A percentile compares a stretch with the other conserved stretches of the same genome.
These are phyloP conservation scores for Phrynosoma platyrhinos DNA, from an alignment of 2,113 vertebrate species.

Conservation along the genomic window DNA sequence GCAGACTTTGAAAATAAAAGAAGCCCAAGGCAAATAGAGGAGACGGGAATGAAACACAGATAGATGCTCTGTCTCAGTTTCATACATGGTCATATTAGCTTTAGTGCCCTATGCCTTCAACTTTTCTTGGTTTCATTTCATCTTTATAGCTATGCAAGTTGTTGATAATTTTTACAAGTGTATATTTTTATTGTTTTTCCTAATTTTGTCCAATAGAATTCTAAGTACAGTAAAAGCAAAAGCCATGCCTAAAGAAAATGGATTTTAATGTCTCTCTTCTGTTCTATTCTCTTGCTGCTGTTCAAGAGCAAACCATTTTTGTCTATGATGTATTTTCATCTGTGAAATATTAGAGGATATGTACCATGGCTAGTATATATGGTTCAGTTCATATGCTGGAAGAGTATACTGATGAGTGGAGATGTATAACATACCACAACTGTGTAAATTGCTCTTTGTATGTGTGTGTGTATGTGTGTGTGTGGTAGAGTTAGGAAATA, in stretches of 20 bases:
- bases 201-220: background rate
- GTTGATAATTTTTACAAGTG: background rate
- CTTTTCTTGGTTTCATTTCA: background rate
- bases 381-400: too few relatives aligned
- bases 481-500: too few relatives aligned
- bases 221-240: background rate
- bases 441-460: too few relatives aligned
- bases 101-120: background rate
- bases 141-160: background rate
- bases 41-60: background rate
- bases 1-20: background rate
- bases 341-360: too few relatives aligned
- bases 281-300: background rate
- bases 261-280: background rate
- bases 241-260: background rate
- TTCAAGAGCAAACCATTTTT: background rate
- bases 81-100: background rate
- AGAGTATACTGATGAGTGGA: too few relatives aligned
- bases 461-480: too few relatives aligned
- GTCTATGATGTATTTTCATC: background rate
- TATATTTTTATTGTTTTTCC: background rate
- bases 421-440: too few relatives aligned
- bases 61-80: background rate
- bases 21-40: background rate
- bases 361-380: too few relatives aligned